These are phyloP conservation scores for Plumapathes pennacea DNA, from an alignment of 92 coral and sea anemone species.

Conservation along the genomic window DNA sequence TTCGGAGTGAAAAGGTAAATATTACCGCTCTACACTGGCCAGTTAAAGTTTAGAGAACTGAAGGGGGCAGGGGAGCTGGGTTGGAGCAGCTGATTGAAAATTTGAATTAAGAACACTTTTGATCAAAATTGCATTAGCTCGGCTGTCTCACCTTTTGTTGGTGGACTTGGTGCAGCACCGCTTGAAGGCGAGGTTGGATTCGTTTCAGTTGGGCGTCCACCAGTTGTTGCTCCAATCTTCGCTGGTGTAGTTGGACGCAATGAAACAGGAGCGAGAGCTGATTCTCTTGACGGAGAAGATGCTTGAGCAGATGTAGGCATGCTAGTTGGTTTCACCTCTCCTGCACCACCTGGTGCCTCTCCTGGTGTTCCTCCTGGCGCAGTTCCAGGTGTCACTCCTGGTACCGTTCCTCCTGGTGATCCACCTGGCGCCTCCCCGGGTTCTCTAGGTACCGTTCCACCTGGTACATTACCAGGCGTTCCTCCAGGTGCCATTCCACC, in stretches of 20 bases:
- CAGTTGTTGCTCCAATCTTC: background rate
- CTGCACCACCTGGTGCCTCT: conserved; percentile 1
- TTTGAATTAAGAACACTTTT: background rate
- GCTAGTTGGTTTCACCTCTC: background rate
- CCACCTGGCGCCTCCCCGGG: conserved; percentile 3
- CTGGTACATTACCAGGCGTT: conserved; percentile 19
- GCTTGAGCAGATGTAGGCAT: background rate
- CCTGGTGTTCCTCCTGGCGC: conserved; percentile 9
- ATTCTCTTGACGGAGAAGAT: background rate
- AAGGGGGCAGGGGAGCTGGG: background rate
- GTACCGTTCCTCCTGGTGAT: conserved; percentile 9
- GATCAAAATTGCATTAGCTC: background rate
- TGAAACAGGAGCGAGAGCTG: no score
- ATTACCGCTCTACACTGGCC: no score
- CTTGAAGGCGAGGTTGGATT: no score
- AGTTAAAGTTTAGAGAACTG: no score
- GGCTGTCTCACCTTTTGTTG: no score
- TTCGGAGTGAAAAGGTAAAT: no score
- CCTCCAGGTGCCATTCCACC: conserved; percentile 21
- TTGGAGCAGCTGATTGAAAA: background rate
- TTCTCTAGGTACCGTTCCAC: no score
- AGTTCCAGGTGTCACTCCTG: background rate
- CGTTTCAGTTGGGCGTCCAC: background rate
- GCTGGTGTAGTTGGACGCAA: no score
- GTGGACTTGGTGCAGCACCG: no score